phyloP scores from a whole-genome alignment of 2,888 invertebrate species.

The Desoria tigrina region DNA sequence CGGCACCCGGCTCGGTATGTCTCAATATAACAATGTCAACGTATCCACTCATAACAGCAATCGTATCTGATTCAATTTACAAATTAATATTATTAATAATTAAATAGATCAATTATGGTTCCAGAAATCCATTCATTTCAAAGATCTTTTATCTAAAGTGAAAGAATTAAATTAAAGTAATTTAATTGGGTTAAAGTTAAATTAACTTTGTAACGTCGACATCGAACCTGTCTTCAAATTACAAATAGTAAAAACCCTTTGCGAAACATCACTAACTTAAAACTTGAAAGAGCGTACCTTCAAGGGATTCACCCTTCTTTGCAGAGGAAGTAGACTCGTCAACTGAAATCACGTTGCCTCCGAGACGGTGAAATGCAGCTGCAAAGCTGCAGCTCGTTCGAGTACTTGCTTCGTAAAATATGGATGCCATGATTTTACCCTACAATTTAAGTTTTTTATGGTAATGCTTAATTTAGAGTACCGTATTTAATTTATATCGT shows the following conservation, averaged over 20 bases:
- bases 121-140: too few species aligned
- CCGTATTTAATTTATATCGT: too few species aligned
- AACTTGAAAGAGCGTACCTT: too few species aligned
- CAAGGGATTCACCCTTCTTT: slow-evolving; percentile 93
- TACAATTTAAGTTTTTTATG: slow-evolving; percentile 52
- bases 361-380: slow-evolving; percentile 94
- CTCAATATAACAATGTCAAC: slow-evolving; percentile 90
- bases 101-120: background rate
- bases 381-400: slow-evolving; percentile 94
- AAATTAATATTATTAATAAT: slow-evolving; percentile 22
- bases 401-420: slow-evolving; percentile 98
- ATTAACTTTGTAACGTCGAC: too few species aligned
- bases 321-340: slow-evolving; percentile 88
- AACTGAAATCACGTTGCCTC: slow-evolving; percentile 88
- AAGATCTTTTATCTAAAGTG: too few species aligned
- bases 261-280: too few species aligned
- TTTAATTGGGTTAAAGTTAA: too few species aligned
- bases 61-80: slow-evolving; percentile 63
- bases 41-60: slow-evolving; percentile 86
- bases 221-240: too few species aligned
- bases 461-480: background rate
- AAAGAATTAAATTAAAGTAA: too few species aligned
- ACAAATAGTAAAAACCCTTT: too few species aligned
- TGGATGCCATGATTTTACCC: slow-evolving; percentile 92
- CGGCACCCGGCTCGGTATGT: slow-evolving; percentile 90